Percentiles rank a stretch among this genome's conserved stretches.
phyloP scores from a whole-genome alignment of 2,797 vertebrate species.

The Girardinus metallicus region DNA sequence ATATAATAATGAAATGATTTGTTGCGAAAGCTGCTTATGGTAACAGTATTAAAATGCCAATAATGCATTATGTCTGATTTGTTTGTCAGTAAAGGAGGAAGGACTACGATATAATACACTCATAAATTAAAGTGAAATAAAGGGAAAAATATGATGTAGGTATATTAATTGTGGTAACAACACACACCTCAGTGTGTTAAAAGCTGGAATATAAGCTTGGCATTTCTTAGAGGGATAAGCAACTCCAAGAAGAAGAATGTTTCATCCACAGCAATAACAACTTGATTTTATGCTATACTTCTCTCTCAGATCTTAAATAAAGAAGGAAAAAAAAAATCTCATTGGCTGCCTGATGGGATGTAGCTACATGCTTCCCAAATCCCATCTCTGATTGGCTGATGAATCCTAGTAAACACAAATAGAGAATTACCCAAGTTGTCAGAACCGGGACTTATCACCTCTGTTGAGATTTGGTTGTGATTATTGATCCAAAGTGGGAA shows the following conservation, averaged over 20 bases:
- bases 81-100: background rate
- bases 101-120: background rate
- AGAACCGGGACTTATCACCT: background rate
- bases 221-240: background rate
- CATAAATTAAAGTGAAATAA: background rate
- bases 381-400: background rate
- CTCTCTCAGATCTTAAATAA: background rate
- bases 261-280: background rate
- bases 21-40: constrained; percentile 39
- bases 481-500: background rate
- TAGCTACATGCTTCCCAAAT: background rate
- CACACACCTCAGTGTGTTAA: background rate
- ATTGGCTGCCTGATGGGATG: background rate
- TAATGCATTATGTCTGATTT: background rate
- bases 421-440: background rate
- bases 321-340: background rate
- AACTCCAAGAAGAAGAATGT: background rate
- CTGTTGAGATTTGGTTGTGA: background rate
- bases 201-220: background rate
- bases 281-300: background rate
- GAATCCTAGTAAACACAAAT: background rate
- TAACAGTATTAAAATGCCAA: constrained; percentile 29
- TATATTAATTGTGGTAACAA: background rate
- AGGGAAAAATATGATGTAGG: background rate
- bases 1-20: constrained; percentile 47